Evolutionary conservation across 2,797 vertebrate genomes (phyloP), one percentile per base, ranked within the genome.

Genomic region (Epinephelus awoara): DNA sequence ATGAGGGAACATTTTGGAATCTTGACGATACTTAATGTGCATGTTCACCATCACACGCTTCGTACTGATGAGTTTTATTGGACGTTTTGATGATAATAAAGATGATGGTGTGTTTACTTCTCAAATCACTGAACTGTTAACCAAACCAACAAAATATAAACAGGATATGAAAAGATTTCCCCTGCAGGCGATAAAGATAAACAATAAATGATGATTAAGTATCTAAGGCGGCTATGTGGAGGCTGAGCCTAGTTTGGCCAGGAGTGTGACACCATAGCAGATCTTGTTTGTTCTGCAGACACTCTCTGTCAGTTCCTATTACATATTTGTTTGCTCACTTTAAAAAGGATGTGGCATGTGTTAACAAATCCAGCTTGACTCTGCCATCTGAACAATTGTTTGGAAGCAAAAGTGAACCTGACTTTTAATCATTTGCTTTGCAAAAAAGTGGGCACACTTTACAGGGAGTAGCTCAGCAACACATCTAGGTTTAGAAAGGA

Each of bases 281-380:
- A 25, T 38, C 21, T 55, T 54, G 64, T 79, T 79, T 83, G 55
- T 64, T 49, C 29, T 61, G 50, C 8, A 83, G 81, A 84, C 69
- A 77, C 2, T 14, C 44, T 44, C 12, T 42, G 14, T 69, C 70
- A 49, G 34, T 10, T 54, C 23, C 17, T 25, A 17, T 6, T 44
- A 7, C 13, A 55, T 21, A 9, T 54, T 10, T 9, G 52, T 46
- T 71, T 67, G 18, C 25, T 42, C 29, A 40, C 25, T 68, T 23
- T 5, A 67, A 9, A 9, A 29, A 50, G 6, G 63, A 18, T 2
- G 2, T 2, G 0, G 9, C 3, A 29, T 38, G 49, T 61, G 61
- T 68, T 40, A 49, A 51, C 10, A 58, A 54, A 59, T 5, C 23
- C 34, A 67, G 13, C 42, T 51, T 27, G 34, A 51, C 46, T 34